Percentiles rank a stretch among this genome's conserved stretches.
Evolutionary conservation across 2,113 vertebrate genomes (phyloP).

Genomic region (Cephalopholis sonnerati): DNA sequence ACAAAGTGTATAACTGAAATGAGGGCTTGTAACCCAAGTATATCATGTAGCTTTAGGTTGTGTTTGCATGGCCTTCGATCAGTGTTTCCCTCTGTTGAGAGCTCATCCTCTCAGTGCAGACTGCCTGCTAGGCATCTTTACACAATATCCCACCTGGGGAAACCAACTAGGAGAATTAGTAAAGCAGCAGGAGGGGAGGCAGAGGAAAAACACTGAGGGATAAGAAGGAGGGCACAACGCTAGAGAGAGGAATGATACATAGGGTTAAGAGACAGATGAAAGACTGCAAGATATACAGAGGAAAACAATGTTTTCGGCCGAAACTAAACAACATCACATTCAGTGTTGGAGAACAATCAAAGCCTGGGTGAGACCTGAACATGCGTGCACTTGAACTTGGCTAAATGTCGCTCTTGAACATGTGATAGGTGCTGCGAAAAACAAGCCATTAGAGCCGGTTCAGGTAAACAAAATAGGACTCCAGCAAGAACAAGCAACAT

Average conservation of each 20-base stretch:
- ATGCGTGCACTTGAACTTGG: slow-evolving; percentile 68
- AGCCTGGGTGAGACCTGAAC: slow-evolving; percentile 55
- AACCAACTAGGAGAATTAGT: slow-evolving; percentile 10
- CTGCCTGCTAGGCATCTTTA: slow-evolving; percentile 10
- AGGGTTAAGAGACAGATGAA: slow-evolving; percentile 28
- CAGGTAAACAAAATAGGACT: slow-evolving; percentile 85
- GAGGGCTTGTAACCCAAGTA: background rate
- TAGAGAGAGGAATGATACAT: slow-evolving; percentile 22
- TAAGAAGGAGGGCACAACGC: background rate
- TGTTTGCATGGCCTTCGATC: slow-evolving; percentile 11
- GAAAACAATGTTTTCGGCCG: slow-evolving; percentile 12
- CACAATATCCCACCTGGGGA: slow-evolving; percentile 10
- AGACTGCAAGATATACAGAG: slow-evolving; percentile 24
- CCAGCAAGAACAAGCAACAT: slow-evolving; percentile 76
- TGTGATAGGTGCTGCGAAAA: slow-evolving; percentile 69
- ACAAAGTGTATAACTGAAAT: background rate
- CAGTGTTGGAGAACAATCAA: slow-evolving; percentile 51
- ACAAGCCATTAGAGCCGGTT: slow-evolving; percentile 83
- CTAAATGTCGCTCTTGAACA: slow-evolving; percentile 77
- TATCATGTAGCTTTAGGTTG: background rate
- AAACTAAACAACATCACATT: slow-evolving; percentile 29
- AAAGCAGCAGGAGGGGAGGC: background rate
- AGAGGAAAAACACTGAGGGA: slow-evolving; percentile 8
- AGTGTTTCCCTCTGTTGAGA: background rate
- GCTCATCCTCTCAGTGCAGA: slow-evolving; percentile 1